phyloP scores from a whole-genome alignment of 2,888 invertebrate genomes.

The Drosophila crucigera region DNA sequence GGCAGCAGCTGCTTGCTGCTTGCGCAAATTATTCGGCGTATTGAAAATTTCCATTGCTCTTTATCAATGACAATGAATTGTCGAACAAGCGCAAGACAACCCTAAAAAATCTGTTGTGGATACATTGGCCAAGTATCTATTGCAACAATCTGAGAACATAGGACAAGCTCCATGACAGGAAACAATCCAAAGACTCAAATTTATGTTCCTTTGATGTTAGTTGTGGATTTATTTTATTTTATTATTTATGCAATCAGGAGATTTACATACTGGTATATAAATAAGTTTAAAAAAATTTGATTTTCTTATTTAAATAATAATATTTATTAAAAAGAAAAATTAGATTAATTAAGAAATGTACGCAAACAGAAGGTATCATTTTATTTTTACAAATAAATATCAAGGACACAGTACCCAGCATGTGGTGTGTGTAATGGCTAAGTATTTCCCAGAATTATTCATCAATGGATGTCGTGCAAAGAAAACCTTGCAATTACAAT shows the following conservation, averaged over 20 bases:
- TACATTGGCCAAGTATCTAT: slow-evolving; percentile 14
- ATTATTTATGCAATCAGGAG: neutral
- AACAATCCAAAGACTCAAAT: neutral
- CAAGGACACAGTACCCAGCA: neutral
- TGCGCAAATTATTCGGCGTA: slow-evolving; percentile 64
- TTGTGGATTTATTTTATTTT: neutral
- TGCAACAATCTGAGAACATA: slow-evolving; percentile 26
- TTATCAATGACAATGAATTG: slow-evolving; percentile 74
- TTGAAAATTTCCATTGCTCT: slow-evolving; percentile 63
- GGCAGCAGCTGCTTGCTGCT: slow-evolving; percentile 50
- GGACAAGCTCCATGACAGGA: slow-evolving; percentile 8
- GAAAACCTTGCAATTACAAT: slow-evolving; percentile 56
- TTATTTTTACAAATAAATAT: neutral
- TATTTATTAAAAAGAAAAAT: neutral
- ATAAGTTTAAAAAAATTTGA: too few species aligned
- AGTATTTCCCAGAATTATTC: neutral
- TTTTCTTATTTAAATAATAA: neutral
- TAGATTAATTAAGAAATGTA: neutral
- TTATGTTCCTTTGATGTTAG: neutral
- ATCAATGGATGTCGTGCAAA: slow-evolving; percentile 22
- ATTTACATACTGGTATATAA: neutral
- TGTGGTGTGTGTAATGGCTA: neutral
- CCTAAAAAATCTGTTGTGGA: slow-evolving; percentile 38
- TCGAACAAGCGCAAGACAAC: slow-evolving; percentile 43
- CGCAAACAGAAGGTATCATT: neutral